Conservation (phyloP, 2,113 vertebrate species). For the Pipra filicauda region DNA sequence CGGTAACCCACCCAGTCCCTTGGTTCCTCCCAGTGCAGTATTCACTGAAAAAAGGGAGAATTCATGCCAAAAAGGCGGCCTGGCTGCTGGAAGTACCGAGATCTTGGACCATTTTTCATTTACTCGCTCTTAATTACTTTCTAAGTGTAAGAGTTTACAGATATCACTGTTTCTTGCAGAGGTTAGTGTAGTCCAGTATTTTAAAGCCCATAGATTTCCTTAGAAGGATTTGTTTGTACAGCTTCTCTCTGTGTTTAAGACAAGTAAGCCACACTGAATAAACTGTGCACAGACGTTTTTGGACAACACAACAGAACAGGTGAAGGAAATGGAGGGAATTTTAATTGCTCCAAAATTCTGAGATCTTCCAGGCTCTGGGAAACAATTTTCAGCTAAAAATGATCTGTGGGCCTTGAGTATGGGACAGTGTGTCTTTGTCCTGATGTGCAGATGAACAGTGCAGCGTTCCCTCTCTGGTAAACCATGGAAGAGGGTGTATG, state of each 20-base stretch:
- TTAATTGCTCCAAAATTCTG: slow-evolving; percentile 30
- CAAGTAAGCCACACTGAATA: neutral
- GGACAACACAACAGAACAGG: neutral
- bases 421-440: neutral
- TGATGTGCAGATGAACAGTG: neutral
- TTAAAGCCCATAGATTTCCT: slow-evolving; percentile 24
- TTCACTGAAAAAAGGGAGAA: neutral
- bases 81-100: neutral
- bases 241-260: neutral
- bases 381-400: neutral
- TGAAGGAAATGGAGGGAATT: slow-evolving; percentile 20
- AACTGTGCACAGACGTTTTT: neutral
- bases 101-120: slow-evolving; percentile 17
- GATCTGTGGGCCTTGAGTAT: neutral
- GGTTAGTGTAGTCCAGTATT: neutral
- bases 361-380: slow-evolving; percentile 7
- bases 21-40: neutral
- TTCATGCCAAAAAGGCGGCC: neutral
- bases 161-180: neutral
- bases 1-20: neutral
- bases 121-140: slow-evolving; percentile 19
- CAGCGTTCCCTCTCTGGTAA: neutral
- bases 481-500: neutral
- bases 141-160: neutral
- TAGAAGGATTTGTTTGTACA: slow-evolving; percentile 36